These are phyloP conservation scores for Coleophora flavipennella DNA, from an alignment of 2,888 invertebrate genomes.

Conservation along the genomic window DNA sequence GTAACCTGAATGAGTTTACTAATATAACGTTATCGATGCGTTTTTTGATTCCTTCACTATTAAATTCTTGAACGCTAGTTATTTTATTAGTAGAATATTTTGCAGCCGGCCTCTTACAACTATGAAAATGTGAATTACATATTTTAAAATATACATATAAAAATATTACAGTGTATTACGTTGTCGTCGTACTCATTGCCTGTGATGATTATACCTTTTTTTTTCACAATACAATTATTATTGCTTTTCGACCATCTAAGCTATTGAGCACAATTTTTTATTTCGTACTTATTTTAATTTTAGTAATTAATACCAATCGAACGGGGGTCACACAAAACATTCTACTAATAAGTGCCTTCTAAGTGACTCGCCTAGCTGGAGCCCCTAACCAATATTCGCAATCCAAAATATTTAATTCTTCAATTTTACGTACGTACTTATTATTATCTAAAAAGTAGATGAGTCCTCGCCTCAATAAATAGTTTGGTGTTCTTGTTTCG, in stretches of 20 bases:
- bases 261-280: constrained; percentile 64
- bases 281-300: constrained; percentile 22
- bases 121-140: constrained; percentile 70
- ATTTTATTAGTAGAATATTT: constrained; percentile 53
- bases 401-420: constrained; percentile 56
- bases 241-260: constrained; percentile 59
- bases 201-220: constrained; percentile 43
- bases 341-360: constrained; percentile 39
- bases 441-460: constrained; percentile 72
- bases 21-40: no score
- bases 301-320: constrained; percentile 54
- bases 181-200: constrained; percentile 34
- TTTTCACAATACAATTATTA: constrained; percentile 57
- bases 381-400: constrained; percentile 46
- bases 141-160: constrained; percentile 70
- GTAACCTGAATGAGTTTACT: no score
- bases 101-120: constrained; percentile 55
- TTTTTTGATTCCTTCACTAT: constrained; percentile 14
- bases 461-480: constrained; percentile 58
- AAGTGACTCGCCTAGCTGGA: constrained; percentile 43
- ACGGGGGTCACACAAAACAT: constrained; percentile 55
- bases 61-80: constrained; percentile 21
- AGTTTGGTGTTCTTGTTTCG: constrained; percentile 71
- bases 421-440: constrained; percentile 48
- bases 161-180: constrained; percentile 61